These are phyloP conservation scores for Pantherophis guttatus DNA, from an alignment of 2,113 vertebrate genomes.

Conservation along the genomic window DNA sequence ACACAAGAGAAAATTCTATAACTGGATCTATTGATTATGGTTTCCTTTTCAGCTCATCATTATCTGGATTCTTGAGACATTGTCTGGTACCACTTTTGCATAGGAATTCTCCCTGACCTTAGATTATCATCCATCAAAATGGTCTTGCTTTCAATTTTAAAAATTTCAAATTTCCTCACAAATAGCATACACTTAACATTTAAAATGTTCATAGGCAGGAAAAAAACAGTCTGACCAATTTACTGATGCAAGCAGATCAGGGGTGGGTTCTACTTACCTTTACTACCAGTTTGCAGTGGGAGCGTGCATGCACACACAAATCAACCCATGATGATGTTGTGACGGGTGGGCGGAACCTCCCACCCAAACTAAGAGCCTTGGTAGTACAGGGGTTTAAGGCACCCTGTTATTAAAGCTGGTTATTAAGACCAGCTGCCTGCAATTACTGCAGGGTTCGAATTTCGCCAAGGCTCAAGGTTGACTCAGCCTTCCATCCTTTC, in stretches of 20 bases:
- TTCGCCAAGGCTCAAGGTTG: no score
- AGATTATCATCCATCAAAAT: not conserved
- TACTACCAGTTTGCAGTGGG: no score
- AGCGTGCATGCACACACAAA: no score
- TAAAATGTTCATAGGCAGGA: not conserved
- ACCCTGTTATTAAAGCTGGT: no score
- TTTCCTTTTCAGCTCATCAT: not conserved
- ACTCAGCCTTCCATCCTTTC: no score
- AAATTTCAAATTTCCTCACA: not conserved
- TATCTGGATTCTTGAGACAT: not conserved
- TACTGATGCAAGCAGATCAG: not conserved
- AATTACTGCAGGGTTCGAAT: no score
- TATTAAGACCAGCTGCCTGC: no score
- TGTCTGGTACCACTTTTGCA: not conserved
- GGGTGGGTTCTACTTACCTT: no score
- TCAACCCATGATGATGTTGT: no score
- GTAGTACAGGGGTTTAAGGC: no score
- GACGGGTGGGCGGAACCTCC: no score
- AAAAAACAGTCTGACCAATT: not conserved
- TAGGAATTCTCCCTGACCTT: not conserved
- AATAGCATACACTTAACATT: not conserved
- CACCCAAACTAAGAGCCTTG: no score
- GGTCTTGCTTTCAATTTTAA: not conserved
- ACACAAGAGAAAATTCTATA: slow-evolving; percentile 34
- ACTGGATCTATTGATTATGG: not conserved